Conservation (phyloP, 1,140 invertebrate genomes). For the Lordiphosa mommai region DNA sequence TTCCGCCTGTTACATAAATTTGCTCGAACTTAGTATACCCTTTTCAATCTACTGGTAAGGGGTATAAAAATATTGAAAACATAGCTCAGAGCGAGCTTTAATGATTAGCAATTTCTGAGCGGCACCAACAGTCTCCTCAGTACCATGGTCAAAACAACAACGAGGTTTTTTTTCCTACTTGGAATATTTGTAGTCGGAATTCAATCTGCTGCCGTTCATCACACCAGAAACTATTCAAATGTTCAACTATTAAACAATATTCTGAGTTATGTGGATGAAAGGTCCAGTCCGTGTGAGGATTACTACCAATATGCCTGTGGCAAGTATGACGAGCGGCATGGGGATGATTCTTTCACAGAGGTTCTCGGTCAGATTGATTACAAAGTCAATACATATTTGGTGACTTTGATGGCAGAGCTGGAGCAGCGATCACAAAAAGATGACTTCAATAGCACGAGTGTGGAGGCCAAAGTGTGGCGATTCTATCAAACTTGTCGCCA, state of each 20-base stretch:
- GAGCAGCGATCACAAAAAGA: background rate
- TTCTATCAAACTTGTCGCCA: slow-evolving; percentile 31
- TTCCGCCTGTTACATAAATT: too few species aligned
- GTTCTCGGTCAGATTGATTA: slow-evolving; percentile 47
- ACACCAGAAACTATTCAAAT: slow-evolving; percentile 3
- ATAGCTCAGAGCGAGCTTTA: background rate
- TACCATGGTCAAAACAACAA: background rate
- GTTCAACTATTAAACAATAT: slow-evolving; percentile 21
- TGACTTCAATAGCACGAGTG: background rate
- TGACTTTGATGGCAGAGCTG: slow-evolving; percentile 19
- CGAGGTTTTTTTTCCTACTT: slow-evolving; percentile 10
- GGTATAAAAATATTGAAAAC: background rate
- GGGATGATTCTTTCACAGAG: slow-evolving; percentile 30
- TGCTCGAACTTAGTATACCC: too few species aligned
- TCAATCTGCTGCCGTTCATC: background rate
- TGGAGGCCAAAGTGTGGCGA: slow-evolving; percentile 29
- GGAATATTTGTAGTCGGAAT: background rate
- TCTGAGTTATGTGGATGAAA: slow-evolving; percentile 42
- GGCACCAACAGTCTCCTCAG: background rate
- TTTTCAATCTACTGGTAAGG: too few species aligned
- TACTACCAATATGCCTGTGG: slow-evolving; percentile 65
- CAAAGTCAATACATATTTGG: slow-evolving; percentile 38
- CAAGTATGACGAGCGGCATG: slow-evolving; percentile 36
- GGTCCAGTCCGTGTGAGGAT: slow-evolving; percentile 39
- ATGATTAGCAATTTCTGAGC: background rate